Conservation (phyloP, 2,797 vertebrate genomes). For the Danio albolineatus region DNA sequence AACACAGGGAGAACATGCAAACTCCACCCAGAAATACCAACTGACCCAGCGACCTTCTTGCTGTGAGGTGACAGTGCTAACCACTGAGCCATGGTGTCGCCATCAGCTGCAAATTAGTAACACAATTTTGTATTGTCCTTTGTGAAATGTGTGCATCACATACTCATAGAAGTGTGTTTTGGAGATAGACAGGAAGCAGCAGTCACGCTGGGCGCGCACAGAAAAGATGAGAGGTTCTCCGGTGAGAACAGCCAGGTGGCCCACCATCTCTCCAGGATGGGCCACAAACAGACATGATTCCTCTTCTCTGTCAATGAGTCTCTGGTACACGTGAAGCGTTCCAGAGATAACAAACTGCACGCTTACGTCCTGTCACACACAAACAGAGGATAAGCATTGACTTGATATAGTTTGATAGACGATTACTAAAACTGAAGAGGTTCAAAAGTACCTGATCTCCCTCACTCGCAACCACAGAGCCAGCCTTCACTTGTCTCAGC, state of each 20-base stretch:
- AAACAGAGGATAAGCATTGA: background rate
- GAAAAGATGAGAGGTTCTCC: slow-evolving; percentile 95
- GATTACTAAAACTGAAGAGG: background rate
- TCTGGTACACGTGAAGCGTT: slow-evolving; percentile 90
- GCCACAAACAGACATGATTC: slow-evolving; percentile 91
- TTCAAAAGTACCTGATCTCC: slow-evolving; percentile 88
- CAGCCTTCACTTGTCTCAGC: slow-evolving; percentile 88
- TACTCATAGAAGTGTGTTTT: slow-evolving; percentile 96
- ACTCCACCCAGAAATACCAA: no score
- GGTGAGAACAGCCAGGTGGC: slow-evolving; percentile 92
- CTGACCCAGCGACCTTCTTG: no score
- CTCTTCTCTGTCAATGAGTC: slow-evolving; percentile 89
- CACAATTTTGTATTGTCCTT: background rate
- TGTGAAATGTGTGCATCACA: slow-evolving; percentile 6
- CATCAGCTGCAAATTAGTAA: background rate
- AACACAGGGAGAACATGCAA: no score
- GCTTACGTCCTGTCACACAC: slow-evolving; percentile 84
- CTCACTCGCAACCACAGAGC: slow-evolving; percentile 86
- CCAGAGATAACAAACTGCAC: slow-evolving; percentile 93
- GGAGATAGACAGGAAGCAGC: slow-evolving; percentile 90
- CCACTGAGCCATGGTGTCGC: no score
- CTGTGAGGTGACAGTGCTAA: no score
- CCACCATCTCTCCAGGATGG: slow-evolving; percentile 92
- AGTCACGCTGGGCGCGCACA: slow-evolving; percentile 89
- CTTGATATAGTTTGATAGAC: background rate